These are phyloP conservation scores for Chironomus striatipennis DNA, from an alignment of 1,140 invertebrate species.

Conservation along the genomic window DNA sequence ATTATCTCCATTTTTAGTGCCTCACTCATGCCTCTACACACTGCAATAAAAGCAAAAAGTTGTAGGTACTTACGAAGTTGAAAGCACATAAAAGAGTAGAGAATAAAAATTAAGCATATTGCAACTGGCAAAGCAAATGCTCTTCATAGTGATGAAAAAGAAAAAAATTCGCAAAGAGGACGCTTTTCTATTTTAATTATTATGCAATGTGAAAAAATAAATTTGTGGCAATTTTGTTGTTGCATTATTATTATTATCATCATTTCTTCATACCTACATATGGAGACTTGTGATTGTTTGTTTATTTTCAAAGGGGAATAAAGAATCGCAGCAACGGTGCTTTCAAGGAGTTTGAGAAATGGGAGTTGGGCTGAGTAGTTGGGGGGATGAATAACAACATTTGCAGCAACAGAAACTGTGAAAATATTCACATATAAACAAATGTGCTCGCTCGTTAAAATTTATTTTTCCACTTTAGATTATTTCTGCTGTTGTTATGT, in stretches of 20 bases:
- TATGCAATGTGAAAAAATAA: conserved; percentile 13
- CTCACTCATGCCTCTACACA: no score
- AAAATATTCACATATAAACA: conserved; percentile 3
- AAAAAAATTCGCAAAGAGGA: no score
- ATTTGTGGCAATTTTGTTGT: neutral
- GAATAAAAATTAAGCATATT: no score
- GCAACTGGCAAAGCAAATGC: no score
- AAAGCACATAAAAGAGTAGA: no score
- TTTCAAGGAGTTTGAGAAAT: no score
- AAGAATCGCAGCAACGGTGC: no score
- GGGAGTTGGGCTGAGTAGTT: neutral
- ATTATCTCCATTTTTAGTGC: neutral
- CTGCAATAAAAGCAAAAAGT: no score
- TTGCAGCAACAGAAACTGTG: neutral
- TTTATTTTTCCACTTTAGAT: conserved; percentile 14
- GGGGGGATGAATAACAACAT: neutral
- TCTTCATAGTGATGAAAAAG: no score
- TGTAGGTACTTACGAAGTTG: no score
- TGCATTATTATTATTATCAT: neutral
- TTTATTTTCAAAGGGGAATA: neutral
- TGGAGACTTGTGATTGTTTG: neutral
- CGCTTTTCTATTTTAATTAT: neutral
- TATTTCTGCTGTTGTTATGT: neutral
- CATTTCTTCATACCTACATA: neutral
- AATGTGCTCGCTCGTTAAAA: neutral